Evolutionary conservation across 2,113 vertebrate species (phyloP).

Genomic region (Ursus arctos): DNA sequence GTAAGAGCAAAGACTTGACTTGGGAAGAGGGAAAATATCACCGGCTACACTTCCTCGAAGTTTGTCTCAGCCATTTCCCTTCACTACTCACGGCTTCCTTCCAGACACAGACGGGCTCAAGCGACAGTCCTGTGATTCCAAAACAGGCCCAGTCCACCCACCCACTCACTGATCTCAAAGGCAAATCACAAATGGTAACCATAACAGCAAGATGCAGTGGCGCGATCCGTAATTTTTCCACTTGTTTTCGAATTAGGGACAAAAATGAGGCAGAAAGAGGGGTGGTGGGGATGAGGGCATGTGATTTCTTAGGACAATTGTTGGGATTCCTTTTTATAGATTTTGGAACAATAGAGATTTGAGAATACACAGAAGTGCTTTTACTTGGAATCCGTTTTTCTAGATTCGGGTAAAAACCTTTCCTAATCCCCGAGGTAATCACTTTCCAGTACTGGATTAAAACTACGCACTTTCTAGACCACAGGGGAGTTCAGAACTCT

Average conservation of each 20-base stretch:
- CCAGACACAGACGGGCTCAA: conserved; percentile 33
- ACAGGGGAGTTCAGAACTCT: neutral
- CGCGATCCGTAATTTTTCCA: neutral
- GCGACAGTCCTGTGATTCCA: conserved; percentile 49
- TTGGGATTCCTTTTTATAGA: neutral
- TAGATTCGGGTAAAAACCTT: neutral
- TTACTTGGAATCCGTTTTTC: neutral
- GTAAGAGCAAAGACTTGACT: conserved; percentile 86
- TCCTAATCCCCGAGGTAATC: neutral
- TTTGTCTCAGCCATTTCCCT: conserved; percentile 87
- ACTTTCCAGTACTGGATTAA: conserved; percentile 1
- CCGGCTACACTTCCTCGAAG: conserved; percentile 85
- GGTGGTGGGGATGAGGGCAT: neutral
- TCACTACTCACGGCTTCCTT: conserved; percentile 81
- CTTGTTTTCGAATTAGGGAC: neutral
- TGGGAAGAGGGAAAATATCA: conserved; percentile 85
- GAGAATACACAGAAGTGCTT: conserved; percentile 45
- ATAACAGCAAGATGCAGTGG: neutral
- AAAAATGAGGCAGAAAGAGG: neutral
- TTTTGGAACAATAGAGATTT: conserved; percentile 38
- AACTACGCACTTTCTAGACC: neutral
- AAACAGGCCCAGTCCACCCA: neutral
- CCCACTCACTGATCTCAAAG: neutral
- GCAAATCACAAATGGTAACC: neutral
- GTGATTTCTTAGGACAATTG: conserved; percentile 16